Percentiles rank a stretch among this genome's conserved stretches.
phyloP scores from a whole-genome alignment of 2,797 vertebrate species.

The Tachyglossus aculeatus region DNA sequence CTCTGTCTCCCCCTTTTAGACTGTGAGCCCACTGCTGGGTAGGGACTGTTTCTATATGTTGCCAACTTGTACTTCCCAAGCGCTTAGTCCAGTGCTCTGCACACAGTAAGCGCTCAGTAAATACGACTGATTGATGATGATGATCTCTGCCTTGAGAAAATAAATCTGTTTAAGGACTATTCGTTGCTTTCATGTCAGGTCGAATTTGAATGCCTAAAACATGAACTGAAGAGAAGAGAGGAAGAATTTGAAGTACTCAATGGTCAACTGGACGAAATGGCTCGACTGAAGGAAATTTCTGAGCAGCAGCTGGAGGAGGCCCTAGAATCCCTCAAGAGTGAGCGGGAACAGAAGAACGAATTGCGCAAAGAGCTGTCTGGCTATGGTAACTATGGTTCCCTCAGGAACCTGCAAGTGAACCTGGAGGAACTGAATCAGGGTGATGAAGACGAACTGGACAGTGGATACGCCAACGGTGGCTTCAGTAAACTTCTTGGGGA shows the following conservation, averaged over 20 bases:
- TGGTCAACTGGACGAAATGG: conserved; percentile 79
- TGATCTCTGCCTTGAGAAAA: neutral
- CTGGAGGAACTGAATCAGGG: conserved; percentile 68
- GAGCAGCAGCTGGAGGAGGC: conserved; percentile 87
- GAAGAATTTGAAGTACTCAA: conserved; percentile 81
- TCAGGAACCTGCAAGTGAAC: conserved; percentile 80
- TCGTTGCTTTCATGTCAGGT: conserved; percentile 67
- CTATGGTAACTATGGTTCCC: conserved; percentile 77
- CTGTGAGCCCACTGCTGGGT: too few relatives aligned
- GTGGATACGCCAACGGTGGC: conserved; percentile 68
- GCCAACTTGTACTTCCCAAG: too few relatives aligned
- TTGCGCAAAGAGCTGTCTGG: conserved; percentile 80
- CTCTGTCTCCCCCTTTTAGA: too few relatives aligned
- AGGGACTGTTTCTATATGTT: too few relatives aligned
- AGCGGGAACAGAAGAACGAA: conserved; percentile 86
- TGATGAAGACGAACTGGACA: conserved; percentile 59
- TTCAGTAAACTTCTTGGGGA: conserved; percentile 70
- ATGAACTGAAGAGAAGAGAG: conserved; percentile 82
- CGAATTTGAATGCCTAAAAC: conserved; percentile 85
- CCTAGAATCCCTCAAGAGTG: conserved; percentile 84
- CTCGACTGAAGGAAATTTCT: conserved; percentile 77
- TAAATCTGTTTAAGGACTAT: neutral
- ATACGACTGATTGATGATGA: too few relatives aligned
- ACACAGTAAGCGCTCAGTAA: too few relatives aligned
- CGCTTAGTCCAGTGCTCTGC: too few relatives aligned